Base-by-base conservation (phyloP, 2,888 invertebrate genomes). In the Drosophila borealis region DNA sequence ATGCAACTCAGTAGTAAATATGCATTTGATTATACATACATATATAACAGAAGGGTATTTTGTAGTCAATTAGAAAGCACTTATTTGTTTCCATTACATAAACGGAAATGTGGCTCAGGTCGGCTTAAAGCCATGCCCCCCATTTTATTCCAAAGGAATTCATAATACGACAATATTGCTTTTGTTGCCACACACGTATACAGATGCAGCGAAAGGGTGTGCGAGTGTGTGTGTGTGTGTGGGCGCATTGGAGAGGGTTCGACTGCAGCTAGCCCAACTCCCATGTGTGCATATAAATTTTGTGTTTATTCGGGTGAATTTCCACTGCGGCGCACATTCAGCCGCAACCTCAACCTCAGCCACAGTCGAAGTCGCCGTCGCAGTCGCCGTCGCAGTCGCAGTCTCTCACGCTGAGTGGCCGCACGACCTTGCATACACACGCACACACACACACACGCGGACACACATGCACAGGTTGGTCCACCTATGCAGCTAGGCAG, bases 261-360 rank as follows among this genome's bases (percentile, higher is more conserved):
- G 9, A 11, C 46, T 39, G 49, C 34, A 76, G 42, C 33, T 41
- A 48, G 48, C 48, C 54, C 60, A 44, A 61, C 63, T 61, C 67
- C 69, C 73, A 63, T 81, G 74, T 74, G 78, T 75, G 75, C 81
- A 78, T 80, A 87, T 87, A 81, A 78, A 78, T 87, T 87, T 78
- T 80, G 85, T 85, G 82, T 87, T 87, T 87, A 85, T 87, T 85
- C 85, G 82, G 76, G 74, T 85, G 87, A 80, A 87, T 85, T 85
- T 85, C 85, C 85, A 87, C 80, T 78, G 87, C 76, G 81, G 67
- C 87, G 84, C 84, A 81, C 84, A 75, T 63, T 73, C 71, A 65
- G 72, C 82, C 70, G 56, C 62, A 69, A 69, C 66, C 61, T 6
- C 67, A 61, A 37, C 50, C 56, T 17, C 64, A 46, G 51, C 56